Evolutionary conservation across 92 coral and sea anemone genomes (phyloP).

Genomic region (Porites lobata): DNA sequence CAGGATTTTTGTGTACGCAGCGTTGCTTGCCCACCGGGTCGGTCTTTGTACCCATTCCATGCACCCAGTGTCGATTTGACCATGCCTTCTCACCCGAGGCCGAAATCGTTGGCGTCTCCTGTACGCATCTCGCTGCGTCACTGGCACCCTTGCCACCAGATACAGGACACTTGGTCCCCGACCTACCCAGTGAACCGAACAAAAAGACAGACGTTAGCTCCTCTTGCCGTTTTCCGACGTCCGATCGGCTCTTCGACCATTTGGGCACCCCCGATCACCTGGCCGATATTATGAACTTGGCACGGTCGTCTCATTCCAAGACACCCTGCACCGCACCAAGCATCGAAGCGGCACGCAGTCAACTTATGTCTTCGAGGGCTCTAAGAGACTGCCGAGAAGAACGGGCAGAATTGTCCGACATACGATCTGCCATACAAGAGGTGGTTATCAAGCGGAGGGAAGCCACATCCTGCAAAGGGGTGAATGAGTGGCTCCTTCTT

Average conservation of each 20-base stretch:
- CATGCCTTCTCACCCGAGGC: slow-evolving; percentile 5
- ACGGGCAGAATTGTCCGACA: not conserved
- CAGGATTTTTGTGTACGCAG: no score
- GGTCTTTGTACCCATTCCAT: not conserved
- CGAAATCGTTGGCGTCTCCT: not conserved
- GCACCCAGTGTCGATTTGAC: slow-evolving; percentile 9
- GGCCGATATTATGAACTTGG: not conserved
- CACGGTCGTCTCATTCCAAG: not conserved
- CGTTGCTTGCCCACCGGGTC: not conserved
- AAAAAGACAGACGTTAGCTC: no score
- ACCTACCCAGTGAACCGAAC: no score
- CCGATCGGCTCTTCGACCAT: not conserved
- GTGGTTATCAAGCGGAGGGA: not conserved
- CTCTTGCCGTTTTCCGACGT: not conserved
- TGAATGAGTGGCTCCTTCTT: not conserved
- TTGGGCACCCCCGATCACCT: not conserved
- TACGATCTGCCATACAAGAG: not conserved
- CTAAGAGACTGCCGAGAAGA: not conserved
- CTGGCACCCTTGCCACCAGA: not conserved
- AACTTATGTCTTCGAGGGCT: not conserved
- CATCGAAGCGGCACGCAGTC: not conserved
- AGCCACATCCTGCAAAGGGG: not conserved
- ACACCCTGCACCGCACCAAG: not conserved
- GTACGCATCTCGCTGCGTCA: not conserved
- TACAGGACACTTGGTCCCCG: no score